These are phyloP conservation scores for Drosophila glabriapex DNA, from an alignment of 2,888 invertebrate genomes.

Conservation along the genomic window DNA sequence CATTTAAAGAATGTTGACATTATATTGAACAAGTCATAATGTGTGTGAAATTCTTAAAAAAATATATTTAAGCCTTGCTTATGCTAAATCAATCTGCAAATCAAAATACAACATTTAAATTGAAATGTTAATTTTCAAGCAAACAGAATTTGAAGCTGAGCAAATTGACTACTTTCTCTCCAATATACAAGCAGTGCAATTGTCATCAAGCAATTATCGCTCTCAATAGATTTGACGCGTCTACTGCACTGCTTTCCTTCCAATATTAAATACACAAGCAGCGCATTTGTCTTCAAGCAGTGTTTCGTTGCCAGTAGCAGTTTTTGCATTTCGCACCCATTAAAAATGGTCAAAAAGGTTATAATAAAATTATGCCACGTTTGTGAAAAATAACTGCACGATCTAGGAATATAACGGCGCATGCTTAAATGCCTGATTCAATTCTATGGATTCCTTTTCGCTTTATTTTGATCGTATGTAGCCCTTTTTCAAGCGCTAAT, in stretches of 20 bases:
- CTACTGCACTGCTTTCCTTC: background rate
- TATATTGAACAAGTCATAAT: background rate
- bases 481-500: background rate
- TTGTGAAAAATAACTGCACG: background rate
- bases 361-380: background rate
- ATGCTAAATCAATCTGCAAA: background rate
- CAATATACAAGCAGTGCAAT: background rate
- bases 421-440: background rate
- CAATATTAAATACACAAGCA: background rate
- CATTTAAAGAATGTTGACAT: conserved; percentile 65
- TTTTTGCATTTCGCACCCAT: background rate
- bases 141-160: background rate
- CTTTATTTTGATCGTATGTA: background rate
- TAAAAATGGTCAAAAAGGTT: background rate
- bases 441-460: background rate
- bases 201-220: background rate
- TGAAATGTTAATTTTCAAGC: background rate
- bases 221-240: background rate
- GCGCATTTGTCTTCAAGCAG: background rate
- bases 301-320: background rate
- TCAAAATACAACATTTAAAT: background rate
- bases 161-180: background rate
- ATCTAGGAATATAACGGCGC: background rate
- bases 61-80: background rate
- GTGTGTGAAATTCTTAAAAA: background rate